Conservation (phyloP, 2,888 invertebrate genomes). For the Synergus gifuensis region DNA sequence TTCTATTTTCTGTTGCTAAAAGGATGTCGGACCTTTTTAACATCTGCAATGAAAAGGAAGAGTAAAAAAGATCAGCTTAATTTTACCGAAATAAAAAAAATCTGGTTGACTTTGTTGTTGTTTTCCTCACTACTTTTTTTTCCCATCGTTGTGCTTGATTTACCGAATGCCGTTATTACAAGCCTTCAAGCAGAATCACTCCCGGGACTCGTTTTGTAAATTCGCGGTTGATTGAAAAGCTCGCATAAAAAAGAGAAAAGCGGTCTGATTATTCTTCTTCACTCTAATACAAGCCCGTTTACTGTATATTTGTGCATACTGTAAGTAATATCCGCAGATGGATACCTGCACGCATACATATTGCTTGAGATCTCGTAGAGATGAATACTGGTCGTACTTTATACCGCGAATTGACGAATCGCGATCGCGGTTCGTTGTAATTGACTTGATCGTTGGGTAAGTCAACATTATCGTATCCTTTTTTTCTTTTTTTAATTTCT, state of each 20-base stretch:
- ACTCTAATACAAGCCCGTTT: constrained; percentile 34
- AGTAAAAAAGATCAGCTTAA: background rate
- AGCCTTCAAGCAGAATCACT: constrained; percentile 48
- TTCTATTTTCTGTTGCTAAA: no score
- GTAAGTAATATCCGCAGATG: no score
- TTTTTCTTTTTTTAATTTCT: background rate
- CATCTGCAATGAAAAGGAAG: no score
- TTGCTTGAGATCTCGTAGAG: background rate
- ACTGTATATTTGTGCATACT: background rate
- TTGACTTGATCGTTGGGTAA: constrained; percentile 26
- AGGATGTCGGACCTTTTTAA: no score
- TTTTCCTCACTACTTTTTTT: constrained; percentile 44
- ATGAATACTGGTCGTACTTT: constrained; percentile 39
- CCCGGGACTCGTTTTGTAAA: constrained; percentile 68
- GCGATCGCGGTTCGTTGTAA: constrained; percentile 26
- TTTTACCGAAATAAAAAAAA: background rate
- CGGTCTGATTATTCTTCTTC: background rate
- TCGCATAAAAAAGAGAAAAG: constrained; percentile 52
- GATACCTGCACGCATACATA: no score
- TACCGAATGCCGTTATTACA: constrained; percentile 67
- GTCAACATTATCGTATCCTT: no score
- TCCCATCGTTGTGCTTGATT: constrained; percentile 64
- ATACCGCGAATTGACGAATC: constrained; percentile 43
- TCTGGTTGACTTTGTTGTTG: background rate
- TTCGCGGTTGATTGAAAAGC: constrained; percentile 72